These are phyloP conservation scores for Cephus cinctus DNA, from an alignment of 1,140 invertebrate species.

Conservation along the genomic window DNA sequence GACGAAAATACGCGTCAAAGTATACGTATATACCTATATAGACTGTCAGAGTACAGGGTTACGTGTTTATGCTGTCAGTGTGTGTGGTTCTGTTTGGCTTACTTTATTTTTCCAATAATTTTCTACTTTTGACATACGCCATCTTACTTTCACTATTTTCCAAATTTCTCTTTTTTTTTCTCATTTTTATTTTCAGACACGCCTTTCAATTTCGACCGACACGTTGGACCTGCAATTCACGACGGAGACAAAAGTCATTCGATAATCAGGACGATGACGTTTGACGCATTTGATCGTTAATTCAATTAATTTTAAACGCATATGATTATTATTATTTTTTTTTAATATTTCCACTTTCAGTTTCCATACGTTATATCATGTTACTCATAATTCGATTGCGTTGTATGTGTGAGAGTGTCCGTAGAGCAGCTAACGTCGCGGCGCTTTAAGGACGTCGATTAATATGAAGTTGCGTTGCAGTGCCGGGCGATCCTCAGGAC, in stretches of 20 bases:
- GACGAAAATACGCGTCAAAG: neutral
- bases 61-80: no score
- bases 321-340: slow-evolving; percentile 17
- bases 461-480: slow-evolving; percentile 63
- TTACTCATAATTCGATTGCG: no score
- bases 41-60: no score
- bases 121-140: slow-evolving; percentile 7
- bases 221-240: no score
- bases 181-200: no score
- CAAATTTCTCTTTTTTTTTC: slow-evolving; percentile 1
- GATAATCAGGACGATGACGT: no score
- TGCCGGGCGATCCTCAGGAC: slow-evolving; percentile 92
- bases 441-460: slow-evolving; percentile 27
- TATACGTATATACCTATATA: slow-evolving; percentile 2
- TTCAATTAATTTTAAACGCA: no score
- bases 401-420: slow-evolving; percentile 26
- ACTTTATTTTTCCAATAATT: slow-evolving; percentile 18
- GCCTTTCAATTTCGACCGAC: no score
- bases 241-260: no score
- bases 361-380: no score
- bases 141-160: no score
- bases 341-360: slow-evolving; percentile 4
- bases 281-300: no score
- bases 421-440: neutral
- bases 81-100: slow-evolving; percentile 23